Conservation (phyloP, 2,113 vertebrate species). For the Syngnathus scovelli region DNA sequence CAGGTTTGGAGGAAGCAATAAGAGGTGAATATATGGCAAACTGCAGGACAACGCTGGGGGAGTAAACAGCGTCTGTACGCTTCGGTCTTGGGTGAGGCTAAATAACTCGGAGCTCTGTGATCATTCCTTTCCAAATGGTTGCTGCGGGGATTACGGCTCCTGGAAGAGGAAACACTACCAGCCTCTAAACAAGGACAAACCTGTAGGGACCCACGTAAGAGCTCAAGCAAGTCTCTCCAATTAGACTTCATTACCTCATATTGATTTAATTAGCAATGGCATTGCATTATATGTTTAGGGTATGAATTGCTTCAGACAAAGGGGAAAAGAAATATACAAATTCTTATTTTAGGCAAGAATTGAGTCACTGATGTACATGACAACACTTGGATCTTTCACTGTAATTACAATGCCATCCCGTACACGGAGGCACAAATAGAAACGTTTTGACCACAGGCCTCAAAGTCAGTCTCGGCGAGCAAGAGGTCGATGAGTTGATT, state of each 20-base stretch:
- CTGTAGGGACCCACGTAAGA: constrained; percentile 85
- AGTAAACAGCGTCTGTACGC: constrained; percentile 29
- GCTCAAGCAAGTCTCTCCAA: constrained; percentile 89
- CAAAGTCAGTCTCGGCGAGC: constrained; percentile 19
- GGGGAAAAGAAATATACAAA: constrained; percentile 44
- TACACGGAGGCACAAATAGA: constrained; percentile 32
- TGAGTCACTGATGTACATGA: constrained; percentile 38
- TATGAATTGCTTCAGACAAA: constrained; percentile 82
- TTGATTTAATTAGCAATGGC: constrained; percentile 98
- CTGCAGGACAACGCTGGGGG: constrained; percentile 14
- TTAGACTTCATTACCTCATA: constrained; percentile 98
- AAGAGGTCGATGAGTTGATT: constrained; percentile 48
- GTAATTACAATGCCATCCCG: constrained; percentile 37
- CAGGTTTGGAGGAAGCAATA: constrained; percentile 13
- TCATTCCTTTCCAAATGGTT: constrained; percentile 88
- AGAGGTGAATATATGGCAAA: constrained; percentile 42
- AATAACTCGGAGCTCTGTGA: constrained; percentile 79
- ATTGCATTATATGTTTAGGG: constrained; percentile 75
- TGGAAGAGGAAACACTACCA: constrained; percentile 93
- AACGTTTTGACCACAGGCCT: constrained; percentile 38
- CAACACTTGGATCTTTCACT: constrained; percentile 43
- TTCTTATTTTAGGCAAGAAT: constrained; percentile 16
- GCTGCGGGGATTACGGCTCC: constrained; percentile 87
- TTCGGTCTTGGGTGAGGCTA: constrained; percentile 62
- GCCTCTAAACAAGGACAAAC: constrained; percentile 90